Percentiles rank a stretch among this genome's conserved stretches.
Conservation (phyloP, 37 sponge, comb jelly and placozoan genomes). For the Bolinopsis microptera region DNA sequence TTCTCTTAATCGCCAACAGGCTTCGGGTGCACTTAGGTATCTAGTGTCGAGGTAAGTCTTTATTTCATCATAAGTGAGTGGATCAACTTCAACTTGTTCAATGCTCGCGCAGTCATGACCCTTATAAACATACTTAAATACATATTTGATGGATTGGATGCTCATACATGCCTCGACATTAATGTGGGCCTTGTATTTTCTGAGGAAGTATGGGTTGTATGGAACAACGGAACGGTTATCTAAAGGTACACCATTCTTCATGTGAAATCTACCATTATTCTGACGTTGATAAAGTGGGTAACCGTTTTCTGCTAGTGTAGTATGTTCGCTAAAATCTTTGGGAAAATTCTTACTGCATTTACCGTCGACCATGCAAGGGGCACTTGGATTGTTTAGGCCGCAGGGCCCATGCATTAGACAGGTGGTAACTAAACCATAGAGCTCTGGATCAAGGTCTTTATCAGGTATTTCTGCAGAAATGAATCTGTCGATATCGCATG, state of each 20-base stretch:
- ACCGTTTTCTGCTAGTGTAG: background rate
- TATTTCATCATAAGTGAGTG: background rate
- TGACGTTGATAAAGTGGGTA: background rate
- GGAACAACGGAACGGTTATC: constrained; percentile 28
- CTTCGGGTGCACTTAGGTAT: constrained; percentile 45
- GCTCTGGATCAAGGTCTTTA: background rate
- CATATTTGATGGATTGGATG: constrained; percentile 54
- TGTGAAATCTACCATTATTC: background rate
- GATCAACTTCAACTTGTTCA: background rate
- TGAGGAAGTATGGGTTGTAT: constrained; percentile 47
- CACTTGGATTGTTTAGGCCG: background rate
- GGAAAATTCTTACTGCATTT: constrained; percentile 63
- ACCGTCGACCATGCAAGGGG: background rate
- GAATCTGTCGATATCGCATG: background rate
- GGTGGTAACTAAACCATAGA: background rate
- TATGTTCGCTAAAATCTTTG: background rate
- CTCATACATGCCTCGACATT: constrained; percentile 61
- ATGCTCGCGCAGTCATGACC: constrained; percentile 6
- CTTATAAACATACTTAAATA: too few species aligned
- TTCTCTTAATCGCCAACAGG: constrained; percentile 9
- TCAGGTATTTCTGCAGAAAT: constrained; percentile 17
- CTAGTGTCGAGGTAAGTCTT: background rate
- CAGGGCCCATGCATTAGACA: background rate
- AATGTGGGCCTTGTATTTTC: constrained; percentile 39
- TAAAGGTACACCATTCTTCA: background rate